Conservation (phyloP, 2,888 invertebrate species). For the Calameuta idolon region DNA sequence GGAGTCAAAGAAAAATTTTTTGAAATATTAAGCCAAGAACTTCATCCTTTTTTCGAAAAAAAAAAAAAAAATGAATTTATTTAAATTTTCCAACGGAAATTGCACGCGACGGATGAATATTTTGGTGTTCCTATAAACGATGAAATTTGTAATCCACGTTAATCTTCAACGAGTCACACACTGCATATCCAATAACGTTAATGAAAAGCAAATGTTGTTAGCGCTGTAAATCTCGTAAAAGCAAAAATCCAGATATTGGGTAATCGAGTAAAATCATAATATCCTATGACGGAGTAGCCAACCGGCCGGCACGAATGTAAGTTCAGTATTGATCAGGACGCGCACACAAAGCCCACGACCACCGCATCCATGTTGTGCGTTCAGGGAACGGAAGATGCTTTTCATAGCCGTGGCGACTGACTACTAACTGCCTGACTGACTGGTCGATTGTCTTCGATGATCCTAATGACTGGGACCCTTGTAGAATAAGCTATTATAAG, state of each 20-base stretch:
- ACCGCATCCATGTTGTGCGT: constrained; percentile 17
- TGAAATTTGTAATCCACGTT: neutral
- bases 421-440: neutral
- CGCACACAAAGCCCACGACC: constrained; percentile 16
- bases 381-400: neutral
- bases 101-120: neutral
- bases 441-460: neutral
- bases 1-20: no score
- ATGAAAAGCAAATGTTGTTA: neutral
- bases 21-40: no score
- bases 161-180: neutral
- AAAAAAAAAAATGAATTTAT: no score
- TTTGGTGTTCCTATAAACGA: neutral
- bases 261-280: neutral
- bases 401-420: neutral
- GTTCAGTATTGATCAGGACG: constrained; percentile 50
- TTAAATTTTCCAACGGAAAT: neutral
- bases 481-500: neutral
- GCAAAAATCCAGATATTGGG: neutral
- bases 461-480: neutral
- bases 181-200: neutral
- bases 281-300: constrained; percentile 1
- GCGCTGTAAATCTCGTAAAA: neutral
- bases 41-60: no score
- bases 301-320: constrained; percentile 38